Evolutionary conservation across 2,113 vertebrate species (phyloP).

Genomic region (Diadophis punctatus): DNA sequence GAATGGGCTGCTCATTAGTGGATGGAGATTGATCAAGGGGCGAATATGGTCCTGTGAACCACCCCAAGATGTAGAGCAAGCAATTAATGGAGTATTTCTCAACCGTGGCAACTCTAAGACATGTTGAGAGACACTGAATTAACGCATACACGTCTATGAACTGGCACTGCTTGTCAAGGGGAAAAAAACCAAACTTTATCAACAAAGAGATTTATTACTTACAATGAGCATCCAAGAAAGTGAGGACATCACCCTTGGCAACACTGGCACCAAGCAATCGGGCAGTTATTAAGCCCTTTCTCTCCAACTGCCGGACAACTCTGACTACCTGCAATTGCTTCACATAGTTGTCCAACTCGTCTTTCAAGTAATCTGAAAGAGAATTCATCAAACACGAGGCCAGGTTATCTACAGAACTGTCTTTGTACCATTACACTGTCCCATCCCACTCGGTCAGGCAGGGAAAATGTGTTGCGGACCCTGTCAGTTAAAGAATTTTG

Average conservation of each 20-base stretch:
- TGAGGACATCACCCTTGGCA: conserved; percentile 86
- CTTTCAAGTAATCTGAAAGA: conserved; percentile 81
- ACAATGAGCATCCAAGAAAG: conserved; percentile 96
- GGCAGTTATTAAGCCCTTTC: conserved; percentile 93
- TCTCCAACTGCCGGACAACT: conserved; percentile 83
- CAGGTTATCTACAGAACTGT: neutral
- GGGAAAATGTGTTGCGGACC: neutral
- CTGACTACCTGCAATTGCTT: conserved; percentile 81
- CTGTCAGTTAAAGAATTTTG: neutral
- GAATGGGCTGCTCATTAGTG: neutral
- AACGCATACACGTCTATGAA: neutral
- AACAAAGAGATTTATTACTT: conserved; percentile 55
- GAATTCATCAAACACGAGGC: neutral
- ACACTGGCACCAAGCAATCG: conserved; percentile 87
- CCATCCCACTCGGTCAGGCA: neutral
- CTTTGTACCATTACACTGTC: neutral
- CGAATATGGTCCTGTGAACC: neutral
- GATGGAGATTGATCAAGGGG: neutral
- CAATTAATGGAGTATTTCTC: neutral
- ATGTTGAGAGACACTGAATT: neutral
- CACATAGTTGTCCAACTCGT: conserved; percentile 78
- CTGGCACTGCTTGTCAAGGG: neutral
- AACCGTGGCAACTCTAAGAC: neutral
- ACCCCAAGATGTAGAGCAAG: neutral
- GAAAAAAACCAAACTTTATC: neutral